These are phyloP conservation scores for Hemicentrotus pulcherrimus DNA, from an alignment of 35 echinoderm and acorn worm species.

Conservation along the genomic window DNA sequence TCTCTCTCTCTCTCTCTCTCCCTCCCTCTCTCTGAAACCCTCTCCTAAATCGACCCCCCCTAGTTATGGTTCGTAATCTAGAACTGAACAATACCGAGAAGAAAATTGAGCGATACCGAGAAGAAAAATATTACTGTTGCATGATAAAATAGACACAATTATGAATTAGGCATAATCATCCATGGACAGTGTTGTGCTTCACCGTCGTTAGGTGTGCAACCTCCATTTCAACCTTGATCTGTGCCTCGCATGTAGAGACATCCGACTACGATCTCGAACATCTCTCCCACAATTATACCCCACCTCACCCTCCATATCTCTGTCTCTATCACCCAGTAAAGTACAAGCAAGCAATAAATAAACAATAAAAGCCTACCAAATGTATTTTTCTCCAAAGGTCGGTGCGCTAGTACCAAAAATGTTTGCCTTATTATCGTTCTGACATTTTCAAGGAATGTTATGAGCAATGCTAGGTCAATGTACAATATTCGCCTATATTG, in stretches of 20 bases:
- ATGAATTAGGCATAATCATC: too few relatives aligned
- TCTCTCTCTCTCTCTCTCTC: not conserved
- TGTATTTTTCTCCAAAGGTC: not conserved
- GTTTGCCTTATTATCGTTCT: not conserved
- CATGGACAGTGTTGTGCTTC: too few relatives aligned
- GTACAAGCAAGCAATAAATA: constrained; percentile 19
- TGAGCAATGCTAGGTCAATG: not conserved
- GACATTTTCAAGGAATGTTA: not conserved
- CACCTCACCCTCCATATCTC: too few relatives aligned
- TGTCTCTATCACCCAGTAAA: not conserved
- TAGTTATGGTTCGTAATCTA: too few relatives aligned
- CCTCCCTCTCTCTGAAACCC: not conserved
- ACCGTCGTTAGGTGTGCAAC: too few relatives aligned
- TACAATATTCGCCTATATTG: not conserved
- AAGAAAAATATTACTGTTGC: too few relatives aligned
- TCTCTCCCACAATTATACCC: not conserved
- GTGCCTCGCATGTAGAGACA: too few relatives aligned
- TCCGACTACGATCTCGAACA: not conserved
- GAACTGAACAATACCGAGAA: too few relatives aligned
- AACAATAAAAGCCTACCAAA: not conserved
- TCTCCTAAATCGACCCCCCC: not conserved
- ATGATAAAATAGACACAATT: too few relatives aligned
- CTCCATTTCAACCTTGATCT: too few relatives aligned
- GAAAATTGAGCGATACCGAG: too few relatives aligned
- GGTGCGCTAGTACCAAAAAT: not conserved